Evolutionary conservation across 2,113 vertebrate genomes (phyloP).

Genomic region (Vicugna pacos): DNA sequence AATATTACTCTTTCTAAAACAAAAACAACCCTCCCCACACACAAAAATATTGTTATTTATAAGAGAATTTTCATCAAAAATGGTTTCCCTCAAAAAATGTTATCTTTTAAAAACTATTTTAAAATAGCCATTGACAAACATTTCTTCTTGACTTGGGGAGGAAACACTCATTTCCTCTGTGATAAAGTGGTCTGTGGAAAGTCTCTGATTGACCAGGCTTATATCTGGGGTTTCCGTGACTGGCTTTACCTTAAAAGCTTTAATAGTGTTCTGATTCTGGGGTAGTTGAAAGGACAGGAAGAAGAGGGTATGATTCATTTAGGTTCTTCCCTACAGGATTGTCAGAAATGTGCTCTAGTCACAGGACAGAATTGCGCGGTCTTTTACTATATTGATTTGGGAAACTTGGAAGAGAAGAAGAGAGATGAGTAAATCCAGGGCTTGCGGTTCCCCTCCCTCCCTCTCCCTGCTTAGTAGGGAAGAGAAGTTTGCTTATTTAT

Average conservation of each 20-base stretch:
- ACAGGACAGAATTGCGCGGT: not conserved
- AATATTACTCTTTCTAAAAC: not conserved
- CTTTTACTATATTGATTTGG: not conserved
- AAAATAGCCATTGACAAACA: not conserved
- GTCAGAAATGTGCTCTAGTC: not conserved
- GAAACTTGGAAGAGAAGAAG: not conserved
- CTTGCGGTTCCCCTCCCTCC: not conserved
- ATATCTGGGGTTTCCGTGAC: not conserved
- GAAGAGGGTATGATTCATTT: not conserved
- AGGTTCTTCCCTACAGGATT: not conserved
- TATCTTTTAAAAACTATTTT: not conserved
- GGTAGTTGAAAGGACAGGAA: not conserved
- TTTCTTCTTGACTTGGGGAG: conserved; percentile 6
- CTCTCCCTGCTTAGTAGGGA: not conserved
- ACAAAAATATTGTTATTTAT: not conserved
- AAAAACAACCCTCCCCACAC: not conserved
- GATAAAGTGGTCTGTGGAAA: conserved; percentile 37
- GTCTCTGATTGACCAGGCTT: not conserved
- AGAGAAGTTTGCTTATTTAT: not conserved
- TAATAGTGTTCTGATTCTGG: conserved; percentile 5
- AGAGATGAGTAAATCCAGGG: not conserved
- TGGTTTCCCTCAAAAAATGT: not conserved
- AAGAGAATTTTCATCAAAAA: conserved; percentile 27
- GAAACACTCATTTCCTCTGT: not conserved
- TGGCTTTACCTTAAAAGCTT: not conserved